phyloP scores from a whole-genome alignment of 2,113 vertebrate species.

The Picathartes gymnocephalus region DNA sequence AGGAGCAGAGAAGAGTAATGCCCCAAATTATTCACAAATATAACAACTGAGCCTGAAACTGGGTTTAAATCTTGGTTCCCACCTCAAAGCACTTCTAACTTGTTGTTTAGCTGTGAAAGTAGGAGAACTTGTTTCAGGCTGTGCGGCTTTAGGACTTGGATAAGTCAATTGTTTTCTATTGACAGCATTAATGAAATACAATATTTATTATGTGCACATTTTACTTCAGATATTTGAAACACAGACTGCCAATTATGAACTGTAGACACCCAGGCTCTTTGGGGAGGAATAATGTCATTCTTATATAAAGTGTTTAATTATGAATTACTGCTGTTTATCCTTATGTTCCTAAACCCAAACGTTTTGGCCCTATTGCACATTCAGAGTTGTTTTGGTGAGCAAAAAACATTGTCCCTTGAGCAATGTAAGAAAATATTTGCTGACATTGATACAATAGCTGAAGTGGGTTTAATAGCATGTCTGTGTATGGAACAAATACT shows the following conservation, averaged over 20 bases:
- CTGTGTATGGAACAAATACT: not conserved
- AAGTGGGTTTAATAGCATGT: not conserved
- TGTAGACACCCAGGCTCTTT: slow-evolving; percentile 36
- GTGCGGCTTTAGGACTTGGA: not conserved
- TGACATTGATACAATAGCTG: not conserved
- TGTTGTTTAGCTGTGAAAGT: not conserved
- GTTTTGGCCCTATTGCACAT: not conserved
- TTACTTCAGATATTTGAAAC: not conserved
- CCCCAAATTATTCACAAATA: not conserved
- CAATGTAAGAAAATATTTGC: not conserved
- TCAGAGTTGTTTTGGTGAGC: not conserved
- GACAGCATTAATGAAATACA: not conserved
- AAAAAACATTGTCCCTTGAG: not conserved
- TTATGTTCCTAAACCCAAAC: not conserved
- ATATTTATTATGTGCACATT: not conserved
- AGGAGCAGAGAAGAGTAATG: not conserved
- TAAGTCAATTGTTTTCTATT: not conserved
- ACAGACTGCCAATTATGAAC: not conserved
- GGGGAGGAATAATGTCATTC: slow-evolving; percentile 37
- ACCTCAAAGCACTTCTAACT: not conserved
- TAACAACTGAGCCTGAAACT: not conserved
- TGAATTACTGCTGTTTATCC: slow-evolving; percentile 29
- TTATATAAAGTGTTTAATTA: slow-evolving; percentile 42
- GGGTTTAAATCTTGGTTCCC: not conserved
- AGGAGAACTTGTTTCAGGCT: not conserved